A percentile compares a stretch with the other conserved stretches of the same genome.
Evolutionary conservation across 2,888 invertebrate genomes (phyloP).

Genomic region (Gibbula magus): DNA sequence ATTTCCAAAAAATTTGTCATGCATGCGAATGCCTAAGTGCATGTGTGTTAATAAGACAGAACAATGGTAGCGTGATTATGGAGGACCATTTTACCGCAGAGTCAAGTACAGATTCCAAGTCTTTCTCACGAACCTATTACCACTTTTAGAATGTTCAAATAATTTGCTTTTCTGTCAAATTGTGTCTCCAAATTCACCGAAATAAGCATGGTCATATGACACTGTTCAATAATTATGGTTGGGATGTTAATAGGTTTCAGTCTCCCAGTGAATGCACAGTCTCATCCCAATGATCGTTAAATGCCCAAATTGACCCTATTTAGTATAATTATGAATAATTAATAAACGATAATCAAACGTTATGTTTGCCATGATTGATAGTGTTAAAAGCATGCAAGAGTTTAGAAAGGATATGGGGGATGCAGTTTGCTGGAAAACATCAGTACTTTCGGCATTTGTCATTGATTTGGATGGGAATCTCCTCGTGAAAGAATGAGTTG

Average conservation of each 20-base stretch:
- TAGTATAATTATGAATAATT: slow-evolving; percentile 32
- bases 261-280: not conserved
- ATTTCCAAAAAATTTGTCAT: not conserved
- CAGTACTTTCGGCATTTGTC: not conserved
- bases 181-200: too few relatives aligned
- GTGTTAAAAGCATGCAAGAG: not conserved
- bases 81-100: too few relatives aligned
- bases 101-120: too few relatives aligned
- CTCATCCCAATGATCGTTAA: not conserved
- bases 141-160: too few relatives aligned
- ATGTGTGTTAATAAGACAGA: too few relatives aligned
- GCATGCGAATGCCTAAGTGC: not conserved
- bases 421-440: slow-evolving; percentile 11
- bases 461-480: not conserved
- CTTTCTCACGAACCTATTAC: too few relatives aligned
- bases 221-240: too few relatives aligned
- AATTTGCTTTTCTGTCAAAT: too few relatives aligned
- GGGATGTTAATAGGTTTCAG: too few relatives aligned
- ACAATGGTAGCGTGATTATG: too few relatives aligned
- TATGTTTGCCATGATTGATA: slow-evolving; percentile 28
- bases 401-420: not conserved
- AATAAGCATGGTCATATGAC: too few relatives aligned
- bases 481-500: not conserved
- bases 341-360: slow-evolving; percentile 32
- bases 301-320: slow-evolving; percentile 28